Base-by-base conservation (phyloP, 2,113 vertebrate genomes). In the Epinephelus lanceolatus region DNA sequence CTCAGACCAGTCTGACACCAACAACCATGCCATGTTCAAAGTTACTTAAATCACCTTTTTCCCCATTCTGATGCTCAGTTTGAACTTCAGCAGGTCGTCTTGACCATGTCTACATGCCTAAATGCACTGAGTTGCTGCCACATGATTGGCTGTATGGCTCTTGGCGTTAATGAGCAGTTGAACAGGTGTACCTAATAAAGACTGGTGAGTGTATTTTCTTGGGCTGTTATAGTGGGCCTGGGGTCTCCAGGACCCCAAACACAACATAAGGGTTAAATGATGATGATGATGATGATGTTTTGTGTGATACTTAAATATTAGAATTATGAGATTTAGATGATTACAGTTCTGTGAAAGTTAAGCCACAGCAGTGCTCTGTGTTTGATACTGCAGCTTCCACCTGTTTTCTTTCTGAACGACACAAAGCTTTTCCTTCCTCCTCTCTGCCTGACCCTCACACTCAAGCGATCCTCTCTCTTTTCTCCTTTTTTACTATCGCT, bases 401-500 rank as follows among this genome's bases (percentile, higher is more conserved):
- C 88, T 89, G 77, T 92, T 90, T 86, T 87, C 69, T 68, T 40
- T 61, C 66, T 68, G 27, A 56, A 73, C 42, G 37, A 30, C 45
- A 52, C 7, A 40, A 13, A 71, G 42, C 76, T 70, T 53, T 63
- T 61, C 60, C 30, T 76, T 33, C 40, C 18, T 9, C 37, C 55
- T 4, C 49, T 45, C 70, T 42, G 66, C 53, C 55, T 47, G 40
- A 71, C 23, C 42, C 19, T 59, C 71, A 61, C 53, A 27, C 52
- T 57, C 45, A 18, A 25, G 79, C 63, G n/a, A 25, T 45, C 3
- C 30, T 47, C 51, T 71, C 49, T 75, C 53, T 59, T 67, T n/a
- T 66, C 57, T 72, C 62, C 60, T 65, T 68, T 63, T 51, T 47
- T 71, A 12, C 9, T 14, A 1, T 59, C 25, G 52, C 79, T 75